phyloP scores from a whole-genome alignment of 92 coral and sea anemone species.

The Nematostella vectensis region DNA sequence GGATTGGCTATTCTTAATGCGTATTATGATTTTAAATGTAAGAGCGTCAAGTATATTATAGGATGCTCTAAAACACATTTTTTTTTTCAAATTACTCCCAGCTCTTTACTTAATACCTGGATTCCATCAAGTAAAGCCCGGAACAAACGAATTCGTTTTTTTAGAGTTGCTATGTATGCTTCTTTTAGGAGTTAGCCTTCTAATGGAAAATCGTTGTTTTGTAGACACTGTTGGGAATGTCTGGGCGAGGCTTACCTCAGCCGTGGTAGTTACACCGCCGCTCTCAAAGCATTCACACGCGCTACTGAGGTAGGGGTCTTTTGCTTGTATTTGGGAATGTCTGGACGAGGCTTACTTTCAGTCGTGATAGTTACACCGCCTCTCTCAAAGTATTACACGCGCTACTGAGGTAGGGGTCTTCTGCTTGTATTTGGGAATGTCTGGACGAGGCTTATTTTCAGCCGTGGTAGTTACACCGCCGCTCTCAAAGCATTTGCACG shows the following conservation, averaged over 20 bases:
- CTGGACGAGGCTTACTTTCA: conserved; percentile 92
- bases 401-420: conserved; percentile 89
- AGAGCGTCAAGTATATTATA: too few relatives aligned
- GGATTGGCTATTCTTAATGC: too few relatives aligned
- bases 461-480: conserved; percentile 92
- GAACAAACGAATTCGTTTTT: too few relatives aligned
- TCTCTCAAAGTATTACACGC: conserved; percentile 76
- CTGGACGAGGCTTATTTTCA: conserved; percentile 91
- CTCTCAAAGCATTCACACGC: conserved; percentile 76
- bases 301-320: conserved; percentile 83
- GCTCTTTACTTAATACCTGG: too few relatives aligned
- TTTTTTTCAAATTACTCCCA: too few relatives aligned
- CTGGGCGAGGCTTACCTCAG: conserved; percentile 94
- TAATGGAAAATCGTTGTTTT: too few relatives aligned
- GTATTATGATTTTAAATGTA: too few relatives aligned
- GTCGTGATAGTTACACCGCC: conserved; percentile 91
- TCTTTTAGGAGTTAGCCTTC: too few relatives aligned
- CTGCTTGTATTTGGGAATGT: conserved; percentile 98
- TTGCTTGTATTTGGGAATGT: conserved; percentile 98
- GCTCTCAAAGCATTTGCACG: conserved; percentile 79
- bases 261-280: conserved; percentile 94
- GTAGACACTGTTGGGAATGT: conserved; percentile 97
- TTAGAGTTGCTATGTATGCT: too few relatives aligned
- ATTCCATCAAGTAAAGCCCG: too few relatives aligned
- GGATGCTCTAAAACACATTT: too few relatives aligned